phyloP scores from a whole-genome alignment of 1,140 invertebrate genomes.

The Procambarus virginalis region DNA sequence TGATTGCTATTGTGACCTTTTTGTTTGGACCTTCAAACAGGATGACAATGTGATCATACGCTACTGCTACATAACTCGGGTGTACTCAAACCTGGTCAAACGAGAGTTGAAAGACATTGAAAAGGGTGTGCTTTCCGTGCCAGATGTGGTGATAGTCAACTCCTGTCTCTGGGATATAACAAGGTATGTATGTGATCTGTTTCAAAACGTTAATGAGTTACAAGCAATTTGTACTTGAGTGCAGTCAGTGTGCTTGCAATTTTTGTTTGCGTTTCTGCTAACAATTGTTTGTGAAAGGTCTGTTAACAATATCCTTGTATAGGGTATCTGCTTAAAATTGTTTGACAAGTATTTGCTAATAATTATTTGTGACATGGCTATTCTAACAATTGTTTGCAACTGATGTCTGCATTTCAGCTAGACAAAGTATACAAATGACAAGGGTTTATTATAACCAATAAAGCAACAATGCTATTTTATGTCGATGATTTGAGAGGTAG shows the following conservation, averaged over 20 bases:
- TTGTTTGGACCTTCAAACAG: not conserved
- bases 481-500: no score
- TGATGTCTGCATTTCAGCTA: no score
- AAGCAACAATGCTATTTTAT: no score
- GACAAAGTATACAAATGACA: no score
- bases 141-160: conserved; percentile 34
- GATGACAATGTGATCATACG: conserved; percentile 5
- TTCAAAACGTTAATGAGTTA: no score
- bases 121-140: not conserved
- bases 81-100: not conserved
- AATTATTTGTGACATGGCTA: no score
- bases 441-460: no score
- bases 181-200: not conserved
- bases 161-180: conserved; percentile 54
- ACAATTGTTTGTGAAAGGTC: not conserved
- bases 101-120: conserved; percentile 27
- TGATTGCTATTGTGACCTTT: not conserved
- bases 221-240: no score
- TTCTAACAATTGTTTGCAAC: no score
- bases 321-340: no score
- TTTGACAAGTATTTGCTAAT: no score
- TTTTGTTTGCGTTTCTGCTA: not conserved
- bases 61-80: conserved; percentile 27
- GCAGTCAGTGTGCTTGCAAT: not conserved
- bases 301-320: no score